These are phyloP conservation scores for Amia ocellicauda DNA, from an alignment of 2,113 vertebrate genomes.

Conservation along the genomic window DNA sequence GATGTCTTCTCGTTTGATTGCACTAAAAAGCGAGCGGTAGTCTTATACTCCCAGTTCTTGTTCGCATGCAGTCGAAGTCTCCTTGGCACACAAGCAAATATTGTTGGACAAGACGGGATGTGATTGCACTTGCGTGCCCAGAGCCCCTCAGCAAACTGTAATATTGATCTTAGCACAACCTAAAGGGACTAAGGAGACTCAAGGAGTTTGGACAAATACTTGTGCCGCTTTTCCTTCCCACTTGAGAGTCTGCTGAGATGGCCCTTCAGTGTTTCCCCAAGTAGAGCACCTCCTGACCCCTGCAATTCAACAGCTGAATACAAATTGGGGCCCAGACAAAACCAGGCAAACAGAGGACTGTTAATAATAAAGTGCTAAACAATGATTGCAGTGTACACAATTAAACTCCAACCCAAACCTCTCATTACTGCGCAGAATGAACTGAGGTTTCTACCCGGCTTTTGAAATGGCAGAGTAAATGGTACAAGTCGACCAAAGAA, in stretches of 20 bases:
- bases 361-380: conserved; percentile 63
- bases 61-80: conserved; percentile 41
- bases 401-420: conserved; percentile 61
- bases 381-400: conserved; percentile 72
- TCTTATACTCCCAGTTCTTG: conserved; percentile 25
- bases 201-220: conserved; percentile 69
- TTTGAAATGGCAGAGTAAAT: conserved; percentile 66
- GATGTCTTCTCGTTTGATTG: no score
- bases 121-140: conserved; percentile 53
- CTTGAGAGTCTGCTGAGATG: conserved; percentile 72
- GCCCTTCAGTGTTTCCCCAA: conserved; percentile 74
- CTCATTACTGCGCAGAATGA: conserved; percentile 61
- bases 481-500: conserved; percentile 63
- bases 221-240: conserved; percentile 57
- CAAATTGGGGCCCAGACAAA: conserved; percentile 74
- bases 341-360: conserved; percentile 72
- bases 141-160: conserved; percentile 63
- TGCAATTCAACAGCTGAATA: conserved; percentile 76
- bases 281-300: conserved; percentile 72
- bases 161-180: conserved; percentile 68
- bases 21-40: no score
- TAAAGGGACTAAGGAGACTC: conserved; percentile 53
- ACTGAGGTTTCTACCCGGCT: conserved; percentile 48
- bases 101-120: conserved; percentile 47
- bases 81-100: conserved; percentile 44